These are phyloP conservation scores for Lates calcarifer DNA, from an alignment of 2,113 vertebrate species.

Conservation along the genomic window DNA sequence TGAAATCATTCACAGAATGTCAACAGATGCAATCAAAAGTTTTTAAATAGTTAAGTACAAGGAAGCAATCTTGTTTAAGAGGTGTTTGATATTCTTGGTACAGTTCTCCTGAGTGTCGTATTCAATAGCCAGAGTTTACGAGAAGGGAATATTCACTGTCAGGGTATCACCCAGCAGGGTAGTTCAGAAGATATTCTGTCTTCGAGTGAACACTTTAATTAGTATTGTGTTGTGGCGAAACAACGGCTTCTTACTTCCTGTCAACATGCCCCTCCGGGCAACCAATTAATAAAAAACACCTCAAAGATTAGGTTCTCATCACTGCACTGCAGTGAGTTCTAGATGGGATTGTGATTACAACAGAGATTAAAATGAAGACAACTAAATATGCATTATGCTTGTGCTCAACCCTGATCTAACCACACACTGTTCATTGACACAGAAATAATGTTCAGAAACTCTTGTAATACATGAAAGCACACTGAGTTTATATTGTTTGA, in stretches of 20 bases:
- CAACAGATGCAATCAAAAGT: conserved; percentile 27
- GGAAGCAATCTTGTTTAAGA: conserved; percentile 17
- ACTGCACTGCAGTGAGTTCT: conserved; percentile 40
- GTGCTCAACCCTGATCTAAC: conserved; percentile 16
- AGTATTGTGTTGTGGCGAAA: conserved; percentile 69
- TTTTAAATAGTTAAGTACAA: conserved; percentile 17
- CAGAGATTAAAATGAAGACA: conserved; percentile 29
- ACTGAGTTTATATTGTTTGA: neutral
- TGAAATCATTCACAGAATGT: conserved; percentile 20
- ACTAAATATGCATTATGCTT: conserved; percentile 4
- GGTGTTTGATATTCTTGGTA: conserved; percentile 29
- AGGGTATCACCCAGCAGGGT: conserved; percentile 61
- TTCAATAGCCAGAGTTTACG: conserved; percentile 68
- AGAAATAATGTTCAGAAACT: conserved; percentile 9
- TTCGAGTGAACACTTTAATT: conserved; percentile 76
- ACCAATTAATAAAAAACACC: conserved; percentile 78
- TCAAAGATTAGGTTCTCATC: conserved; percentile 70
- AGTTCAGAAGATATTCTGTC: conserved; percentile 64
- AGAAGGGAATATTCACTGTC: conserved; percentile 59
- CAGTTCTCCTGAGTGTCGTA: conserved; percentile 79
- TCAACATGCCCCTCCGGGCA: conserved; percentile 65
- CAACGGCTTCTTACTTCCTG: conserved; percentile 72
- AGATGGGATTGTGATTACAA: conserved; percentile 63
- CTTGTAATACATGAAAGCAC: neutral
- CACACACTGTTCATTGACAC: conserved; percentile 19